Base-by-base conservation (phyloP, 1,140 invertebrate species). In the Leptinotarsa texana region DNA sequence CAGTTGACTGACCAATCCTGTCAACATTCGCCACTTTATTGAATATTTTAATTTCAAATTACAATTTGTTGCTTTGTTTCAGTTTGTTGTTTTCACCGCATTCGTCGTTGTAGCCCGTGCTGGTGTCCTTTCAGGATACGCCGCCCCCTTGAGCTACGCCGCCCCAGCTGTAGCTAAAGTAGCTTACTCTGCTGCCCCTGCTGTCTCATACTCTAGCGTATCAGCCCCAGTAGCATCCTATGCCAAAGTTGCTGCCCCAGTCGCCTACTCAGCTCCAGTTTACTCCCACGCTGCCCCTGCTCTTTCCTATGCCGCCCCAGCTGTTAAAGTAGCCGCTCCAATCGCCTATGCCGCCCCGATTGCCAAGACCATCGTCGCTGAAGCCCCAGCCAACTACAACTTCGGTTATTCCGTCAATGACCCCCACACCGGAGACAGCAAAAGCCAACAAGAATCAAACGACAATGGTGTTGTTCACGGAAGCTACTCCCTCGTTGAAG, bases 21-120 rank as follows among this genome's bases (percentile, higher is more conserved):
- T 42, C 8, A 42, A 42, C 33, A 42, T 3, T 42, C 8, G 8
- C 6, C 27, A 33, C 27, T 33, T 1, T 11, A 42, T 11, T 42
- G 8, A 11, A 11, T 42, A 42, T 42, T 42, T 42, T 3, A 3
- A 42, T 42, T 42, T 42, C 8, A 42, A 42, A 42, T 42, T 42
- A 42, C 0, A 42, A 42, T 42, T 11, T 3, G 2, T 42, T 11
- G 2, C 8, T 11, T 3, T 11, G 33, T 42, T 48, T 5, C 80
- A 89, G 88, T 84, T 89, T 72, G 71, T 88, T 72, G 77, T 83
- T 48, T 77, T 89, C 75, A 83, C 84, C 74, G 83, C 85, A 49
- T 74, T 86, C 63, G 77, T 88, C 70, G 86, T 87, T 6, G 83
- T 83, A 6, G 86, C 86, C 66, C 81, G 81, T n/a, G 88, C 85